These are phyloP conservation scores for Parapsyche elsis DNA, from an alignment of 1,140 invertebrate species.

Conservation along the genomic window DNA sequence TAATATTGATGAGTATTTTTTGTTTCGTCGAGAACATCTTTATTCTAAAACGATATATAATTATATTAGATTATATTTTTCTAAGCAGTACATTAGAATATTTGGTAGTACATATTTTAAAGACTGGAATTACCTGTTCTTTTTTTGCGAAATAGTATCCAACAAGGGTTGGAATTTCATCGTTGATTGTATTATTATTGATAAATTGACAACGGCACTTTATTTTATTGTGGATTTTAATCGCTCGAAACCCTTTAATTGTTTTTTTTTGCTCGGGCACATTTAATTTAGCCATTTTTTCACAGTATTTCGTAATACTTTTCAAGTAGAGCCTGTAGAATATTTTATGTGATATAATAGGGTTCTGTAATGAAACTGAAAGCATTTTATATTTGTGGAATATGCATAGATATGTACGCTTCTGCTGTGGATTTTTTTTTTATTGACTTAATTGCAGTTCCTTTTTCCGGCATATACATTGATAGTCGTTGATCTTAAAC, in stretches of 20 bases:
- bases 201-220: neutral
- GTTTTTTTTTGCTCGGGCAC: neutral
- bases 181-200: neutral
- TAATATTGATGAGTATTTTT: too few relatives aligned
- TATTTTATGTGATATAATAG: too few relatives aligned
- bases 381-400: neutral
- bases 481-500: slow-evolving; percentile 22
- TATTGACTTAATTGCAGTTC: neutral
- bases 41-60: too few relatives aligned
- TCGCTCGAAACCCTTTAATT: neutral
- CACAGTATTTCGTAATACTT: neutral
- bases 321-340: neutral
- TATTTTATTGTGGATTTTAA: neutral
- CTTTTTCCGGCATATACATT: slow-evolving; percentile 3
- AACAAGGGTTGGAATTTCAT: neutral
- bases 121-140: too few relatives aligned
- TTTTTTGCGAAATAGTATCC: neutral
- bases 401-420: neutral
- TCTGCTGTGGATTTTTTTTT: neutral
- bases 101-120: too few relatives aligned
- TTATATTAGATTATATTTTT: neutral
- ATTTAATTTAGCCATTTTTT: neutral
- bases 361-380: too few relatives aligned
- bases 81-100: too few relatives aligned
- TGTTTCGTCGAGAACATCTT: too few relatives aligned